Percentiles rank a stretch among this genome's conserved stretches.
phyloP scores from a whole-genome alignment of 2,888 invertebrate species.

The Doris montereyensis region DNA sequence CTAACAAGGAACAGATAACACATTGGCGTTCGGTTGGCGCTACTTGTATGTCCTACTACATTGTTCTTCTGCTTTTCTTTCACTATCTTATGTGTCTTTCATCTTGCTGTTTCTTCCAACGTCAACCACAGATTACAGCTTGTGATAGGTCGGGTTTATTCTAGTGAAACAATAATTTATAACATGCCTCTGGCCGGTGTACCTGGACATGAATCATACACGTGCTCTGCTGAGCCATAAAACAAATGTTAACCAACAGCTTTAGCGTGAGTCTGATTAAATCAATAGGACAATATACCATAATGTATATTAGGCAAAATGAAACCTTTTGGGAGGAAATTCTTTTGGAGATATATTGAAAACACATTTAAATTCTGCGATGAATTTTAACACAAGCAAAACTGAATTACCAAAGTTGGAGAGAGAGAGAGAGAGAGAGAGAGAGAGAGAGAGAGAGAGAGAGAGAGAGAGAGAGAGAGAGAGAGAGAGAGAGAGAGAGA shows the following conservation, averaged over 20 bases:
- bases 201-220: not conserved
- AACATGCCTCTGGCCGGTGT: not conserved
- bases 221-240: not conserved
- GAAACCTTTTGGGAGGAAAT: no score
- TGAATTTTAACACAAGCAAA: not conserved
- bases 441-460: slow-evolving; percentile 33
- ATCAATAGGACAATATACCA: no score
- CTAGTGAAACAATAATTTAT: not conserved
- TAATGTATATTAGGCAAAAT: no score
- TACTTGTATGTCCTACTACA: no score
- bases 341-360: no score
- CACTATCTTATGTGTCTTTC: not conserved
- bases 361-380: no score
- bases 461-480: slow-evolving; percentile 31
- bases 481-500: not conserved
- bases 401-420: not conserved
- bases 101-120: not conserved
- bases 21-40: no score
- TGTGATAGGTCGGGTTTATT: not conserved
- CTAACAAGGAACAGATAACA: no score
- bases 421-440: slow-evolving; percentile 18
- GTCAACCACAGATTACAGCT: not conserved
- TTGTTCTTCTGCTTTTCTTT: no score
- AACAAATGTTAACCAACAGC: no score
- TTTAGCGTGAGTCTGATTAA: no score